Conservation (phyloP, 53 echinoderm and acorn worm genomes). For the Astropecten irregularis region DNA sequence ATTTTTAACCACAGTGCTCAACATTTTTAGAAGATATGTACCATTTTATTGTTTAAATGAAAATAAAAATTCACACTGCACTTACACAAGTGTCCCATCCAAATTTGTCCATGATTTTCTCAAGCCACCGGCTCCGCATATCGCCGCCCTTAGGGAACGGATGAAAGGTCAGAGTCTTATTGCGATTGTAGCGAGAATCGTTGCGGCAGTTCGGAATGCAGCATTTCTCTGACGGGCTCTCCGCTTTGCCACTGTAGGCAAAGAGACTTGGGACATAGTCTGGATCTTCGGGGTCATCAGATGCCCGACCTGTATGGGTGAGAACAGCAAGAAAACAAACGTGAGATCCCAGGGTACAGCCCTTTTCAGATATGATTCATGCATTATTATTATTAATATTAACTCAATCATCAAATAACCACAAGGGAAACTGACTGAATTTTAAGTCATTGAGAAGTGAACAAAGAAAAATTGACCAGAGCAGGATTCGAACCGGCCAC, state of each 20-base stretch:
- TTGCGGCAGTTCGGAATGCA: constrained; percentile 21
- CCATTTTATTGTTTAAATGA: no score
- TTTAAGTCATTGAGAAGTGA: no score
- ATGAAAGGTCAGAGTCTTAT: constrained; percentile 11
- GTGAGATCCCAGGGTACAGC: no score
- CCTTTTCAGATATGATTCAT: no score
- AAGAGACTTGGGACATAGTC: constrained; percentile 45
- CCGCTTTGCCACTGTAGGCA: not conserved
- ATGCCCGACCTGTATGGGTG: constrained; percentile 9
- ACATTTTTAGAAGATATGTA: no score
- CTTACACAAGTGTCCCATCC: not conserved
- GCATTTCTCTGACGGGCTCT: not conserved
- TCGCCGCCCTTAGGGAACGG: not conserved
- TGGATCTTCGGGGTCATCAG: constrained; percentile 31
- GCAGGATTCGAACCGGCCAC: no score
- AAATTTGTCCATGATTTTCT: not conserved
- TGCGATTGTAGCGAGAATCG: constrained; percentile 19
- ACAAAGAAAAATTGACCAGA: no score
- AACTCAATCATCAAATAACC: no score
- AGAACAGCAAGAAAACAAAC: no score
- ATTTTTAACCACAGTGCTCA: no score
- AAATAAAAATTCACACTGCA: not conserved
- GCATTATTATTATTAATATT: not conserved
- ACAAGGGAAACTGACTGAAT: no score
- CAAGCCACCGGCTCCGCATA: not conserved